Evolutionary conservation across 2,888 invertebrate species (phyloP).

Genomic region (Coenonympha arcania): DNA sequence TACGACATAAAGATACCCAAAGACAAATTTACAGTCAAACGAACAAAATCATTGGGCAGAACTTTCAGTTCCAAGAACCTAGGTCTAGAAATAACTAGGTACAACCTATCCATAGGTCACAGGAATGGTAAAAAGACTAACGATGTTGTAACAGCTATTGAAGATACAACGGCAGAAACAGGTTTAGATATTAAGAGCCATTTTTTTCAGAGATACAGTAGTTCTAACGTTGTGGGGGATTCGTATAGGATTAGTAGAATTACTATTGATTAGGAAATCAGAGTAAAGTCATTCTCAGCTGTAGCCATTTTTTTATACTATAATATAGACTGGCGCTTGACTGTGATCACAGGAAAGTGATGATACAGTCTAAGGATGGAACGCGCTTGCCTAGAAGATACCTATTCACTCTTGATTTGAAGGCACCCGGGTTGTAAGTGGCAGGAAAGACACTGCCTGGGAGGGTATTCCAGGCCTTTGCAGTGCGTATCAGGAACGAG

Average conservation of each 20-base stretch:
- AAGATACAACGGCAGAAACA: constrained; percentile 50
- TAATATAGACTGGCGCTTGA: too few species aligned
- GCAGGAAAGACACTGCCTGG: too few species aligned
- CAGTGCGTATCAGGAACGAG: too few species aligned
- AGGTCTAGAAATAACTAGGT: constrained; percentile 51
- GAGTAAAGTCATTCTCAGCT: background rate
- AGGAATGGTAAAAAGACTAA: constrained; percentile 51
- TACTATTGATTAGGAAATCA: constrained; percentile 49
- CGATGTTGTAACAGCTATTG: constrained; percentile 60
- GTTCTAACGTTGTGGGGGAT: constrained; percentile 55
- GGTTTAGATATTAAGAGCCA: constrained; percentile 51
- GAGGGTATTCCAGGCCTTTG: too few species aligned
- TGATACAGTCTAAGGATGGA: too few species aligned
- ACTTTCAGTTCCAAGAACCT: constrained; percentile 49
- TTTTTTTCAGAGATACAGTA: constrained; percentile 52
- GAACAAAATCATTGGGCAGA: constrained; percentile 59
- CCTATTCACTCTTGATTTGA: too few species aligned
- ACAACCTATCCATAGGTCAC: constrained; percentile 55
- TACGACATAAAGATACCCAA: constrained; percentile 60
- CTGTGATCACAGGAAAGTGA: too few species aligned
- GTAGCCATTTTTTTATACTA: background rate
- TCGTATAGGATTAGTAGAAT: constrained; percentile 55
- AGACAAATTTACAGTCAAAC: constrained; percentile 57
- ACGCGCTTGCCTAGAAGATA: too few species aligned
- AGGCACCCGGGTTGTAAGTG: too few species aligned